Evolutionary conservation across 2,888 invertebrate genomes (phyloP), one percentile per base, ranked within the genome.

Genomic region (Nephrocerus scutellatus): DNA sequence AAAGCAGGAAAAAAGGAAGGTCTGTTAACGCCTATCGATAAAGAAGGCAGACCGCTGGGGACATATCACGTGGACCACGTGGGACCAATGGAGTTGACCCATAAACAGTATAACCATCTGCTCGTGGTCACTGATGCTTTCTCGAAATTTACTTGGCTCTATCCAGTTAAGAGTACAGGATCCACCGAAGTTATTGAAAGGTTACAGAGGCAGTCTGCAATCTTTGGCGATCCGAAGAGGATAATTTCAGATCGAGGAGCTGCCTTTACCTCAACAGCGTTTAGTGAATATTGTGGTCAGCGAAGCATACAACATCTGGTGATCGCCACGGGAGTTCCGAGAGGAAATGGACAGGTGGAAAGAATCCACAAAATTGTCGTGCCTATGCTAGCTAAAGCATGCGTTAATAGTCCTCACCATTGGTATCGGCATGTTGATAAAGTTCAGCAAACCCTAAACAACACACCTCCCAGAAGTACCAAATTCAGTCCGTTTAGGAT

Each of bases 221-320:
- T 36, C 13, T 36, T 41, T 28, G 36, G 36, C 8, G 36, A 41
- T 15, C 55, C 57, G 5, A 44, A 24, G 6, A 39, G 54, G 6
- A 46, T 66, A 9, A 55, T 67, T 7, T 53, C 55, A 2, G 66
- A 69, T 38, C 42, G 58, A 29, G 63, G 65, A 7, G 51, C 57
- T 12, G 53, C 54, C 4, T 67, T 62, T 39, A 66, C 63, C 1
- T 53, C 58, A 3, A 48, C 51, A n/a, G 24, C 31, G 4, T 68
- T 67, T 35, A 39, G 48, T 28, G 33, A 41, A 7, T 60, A 55
- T 36, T 64, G 59, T 41, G 33, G 36, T n/a, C n/a, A n/a, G n/a
- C n/a, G n/a, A 40, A 36, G 34, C 0, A 37, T 41, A 7, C 15
- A 34, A 7, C 61, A 63, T 24, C 20, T 58, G 19, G 55, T 59